These are phyloP conservation scores for Trachelus iudaicus DNA, from an alignment of 2,888 invertebrate species.

Conservation along the genomic window DNA sequence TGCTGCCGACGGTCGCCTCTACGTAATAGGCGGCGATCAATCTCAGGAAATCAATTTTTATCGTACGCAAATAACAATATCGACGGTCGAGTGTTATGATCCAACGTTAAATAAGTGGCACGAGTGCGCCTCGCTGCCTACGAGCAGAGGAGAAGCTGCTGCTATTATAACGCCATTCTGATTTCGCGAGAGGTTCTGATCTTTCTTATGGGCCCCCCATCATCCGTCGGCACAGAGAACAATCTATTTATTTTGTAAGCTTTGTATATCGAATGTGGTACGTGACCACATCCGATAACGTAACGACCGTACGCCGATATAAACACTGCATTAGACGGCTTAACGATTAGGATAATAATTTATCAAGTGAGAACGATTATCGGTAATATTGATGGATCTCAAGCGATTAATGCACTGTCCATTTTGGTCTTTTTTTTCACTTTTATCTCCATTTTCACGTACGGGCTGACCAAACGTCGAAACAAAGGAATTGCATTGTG, in stretches of 20 bases:
- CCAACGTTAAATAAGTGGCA: slow-evolving; percentile 83
- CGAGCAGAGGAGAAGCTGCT: slow-evolving; percentile 88
- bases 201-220: too few relatives aligned
- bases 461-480: background rate
- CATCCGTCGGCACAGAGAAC: background rate
- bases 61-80: slow-evolving; percentile 85
- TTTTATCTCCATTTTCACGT: background rate
- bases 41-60: slow-evolving; percentile 85
- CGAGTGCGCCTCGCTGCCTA: slow-evolving; percentile 81
- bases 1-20: slow-evolving; percentile 83
- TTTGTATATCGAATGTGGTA: background rate
- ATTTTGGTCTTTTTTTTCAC: background rate
- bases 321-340: background rate
- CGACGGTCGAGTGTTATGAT: slow-evolving; percentile 87
- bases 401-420: background rate
- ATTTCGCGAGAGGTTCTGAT: slow-evolving; percentile 35
- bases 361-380: background rate
- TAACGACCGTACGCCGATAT: background rate
- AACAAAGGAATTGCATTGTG: background rate
- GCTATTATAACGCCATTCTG: slow-evolving; percentile 78
- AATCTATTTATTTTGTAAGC: background rate
- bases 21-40: slow-evolving; percentile 88
- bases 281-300: background rate
- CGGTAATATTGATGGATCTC: background rate
- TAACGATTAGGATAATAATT: background rate